These are phyloP conservation scores for Mus spicilegus DNA, from an alignment of 2,113 vertebrate genomes.

Conservation along the genomic window DNA sequence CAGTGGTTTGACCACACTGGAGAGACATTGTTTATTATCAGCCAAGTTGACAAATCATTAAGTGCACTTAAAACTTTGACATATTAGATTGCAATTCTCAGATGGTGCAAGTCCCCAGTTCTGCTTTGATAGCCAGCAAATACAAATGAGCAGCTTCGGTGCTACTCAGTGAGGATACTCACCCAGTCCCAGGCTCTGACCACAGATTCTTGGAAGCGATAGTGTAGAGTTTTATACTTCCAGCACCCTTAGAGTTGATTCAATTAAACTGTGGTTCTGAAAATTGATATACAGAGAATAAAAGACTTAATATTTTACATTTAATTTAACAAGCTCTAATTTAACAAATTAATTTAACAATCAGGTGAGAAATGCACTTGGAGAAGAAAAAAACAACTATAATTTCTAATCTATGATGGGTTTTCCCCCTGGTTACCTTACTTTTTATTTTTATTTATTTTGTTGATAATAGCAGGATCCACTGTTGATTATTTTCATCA, in stretches of 20 bases:
- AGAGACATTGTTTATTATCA: background rate
- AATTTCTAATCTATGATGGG: background rate
- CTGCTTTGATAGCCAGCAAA: background rate
- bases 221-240: background rate
- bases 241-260: background rate
- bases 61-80: background rate
- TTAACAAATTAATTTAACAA: background rate
- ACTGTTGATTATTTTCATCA: background rate
- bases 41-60: background rate
- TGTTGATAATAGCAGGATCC: background rate
- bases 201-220: background rate
- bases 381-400: background rate
- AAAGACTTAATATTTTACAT: background rate
- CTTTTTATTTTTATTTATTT: background rate
- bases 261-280: background rate
- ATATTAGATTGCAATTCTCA: background rate
- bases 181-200: background rate
- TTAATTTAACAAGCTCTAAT: background rate
- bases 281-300: background rate
- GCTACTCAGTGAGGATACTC: too few relatives aligned
- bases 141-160: too few relatives aligned
- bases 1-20: background rate
- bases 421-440: background rate
- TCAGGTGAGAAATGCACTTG: background rate
- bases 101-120: background rate